phyloP scores from a whole-genome alignment of 2,888 invertebrate genomes.

The Temnothorax rugatulus region DNA sequence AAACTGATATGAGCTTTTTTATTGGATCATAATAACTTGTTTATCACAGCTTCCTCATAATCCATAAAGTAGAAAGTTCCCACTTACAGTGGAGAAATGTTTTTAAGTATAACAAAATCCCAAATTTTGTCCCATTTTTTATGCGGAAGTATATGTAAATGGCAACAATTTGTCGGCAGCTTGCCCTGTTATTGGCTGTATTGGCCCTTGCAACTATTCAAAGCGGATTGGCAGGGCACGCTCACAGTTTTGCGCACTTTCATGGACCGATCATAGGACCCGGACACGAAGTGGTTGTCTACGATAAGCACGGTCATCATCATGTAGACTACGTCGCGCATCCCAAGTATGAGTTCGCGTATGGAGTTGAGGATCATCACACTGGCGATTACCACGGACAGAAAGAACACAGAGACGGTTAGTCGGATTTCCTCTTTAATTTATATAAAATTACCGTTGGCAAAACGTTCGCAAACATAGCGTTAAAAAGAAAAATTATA shows the following conservation, averaged over 20 bases:
- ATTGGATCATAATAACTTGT: constrained; percentile 11
- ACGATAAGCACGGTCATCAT: constrained; percentile 82
- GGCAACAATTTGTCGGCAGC: constrained; percentile 68
- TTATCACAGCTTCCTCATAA: not conserved
- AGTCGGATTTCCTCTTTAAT: not conserved
- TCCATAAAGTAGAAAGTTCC: not conserved
- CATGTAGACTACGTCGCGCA: constrained; percentile 81
- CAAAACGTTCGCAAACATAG: not conserved
- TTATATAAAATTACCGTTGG: not conserved
- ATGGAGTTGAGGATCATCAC: constrained; percentile 83
- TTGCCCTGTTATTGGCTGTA: constrained; percentile 75
- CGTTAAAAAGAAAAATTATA: not conserved
- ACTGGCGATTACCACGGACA: constrained; percentile 85
- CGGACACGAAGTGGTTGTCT: constrained; percentile 77
- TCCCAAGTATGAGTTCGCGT: constrained; percentile 83
- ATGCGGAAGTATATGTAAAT: constrained; percentile 29
- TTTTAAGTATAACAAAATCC: not conserved
- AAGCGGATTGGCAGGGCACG: constrained; percentile 80
- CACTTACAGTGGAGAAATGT: not conserved
- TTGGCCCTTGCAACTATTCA: constrained; percentile 77
- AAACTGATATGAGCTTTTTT: not conserved
- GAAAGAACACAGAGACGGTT: constrained; percentile 84
- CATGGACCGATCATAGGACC: constrained; percentile 84
- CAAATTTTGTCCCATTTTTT: not conserved
- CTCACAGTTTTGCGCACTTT: constrained; percentile 84